Base-by-base conservation (phyloP, 1,140 invertebrate species). In the Pseudobourletiella spinata region DNA sequence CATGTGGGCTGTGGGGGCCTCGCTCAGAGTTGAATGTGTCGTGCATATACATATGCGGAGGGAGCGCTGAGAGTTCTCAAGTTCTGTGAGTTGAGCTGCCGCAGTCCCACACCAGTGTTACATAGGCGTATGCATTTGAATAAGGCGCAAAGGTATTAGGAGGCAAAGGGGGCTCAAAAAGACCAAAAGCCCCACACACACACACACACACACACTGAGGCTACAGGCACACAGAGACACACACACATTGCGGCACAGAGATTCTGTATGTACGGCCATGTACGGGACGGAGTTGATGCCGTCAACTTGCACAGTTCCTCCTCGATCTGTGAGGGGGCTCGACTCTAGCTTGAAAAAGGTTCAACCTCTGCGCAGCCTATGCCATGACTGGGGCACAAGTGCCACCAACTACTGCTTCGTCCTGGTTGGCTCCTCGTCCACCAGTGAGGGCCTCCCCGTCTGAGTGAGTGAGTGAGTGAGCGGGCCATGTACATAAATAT, bases 301-400 rank as follows among this genome's bases (percentile, higher is more conserved):
- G n/a, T n/a, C n/a, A n/a, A n/a, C n/a, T n/a, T n/a, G n/a, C n/a
- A 61, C 52, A 15, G 55, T 25, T 28, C 55, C 61, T 57, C 61
- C 60, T 62, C 28, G 46, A 63, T 39, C 25, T 26, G n/a, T n/a
- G 24, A 42, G n/a, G 59, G 48, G 59, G 57, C 42, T 58, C 56
- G 56, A 58, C 62, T 59, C 50, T 56, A 55, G 52, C 39, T 52
- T 51, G 58, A 60, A 65, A 65, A 65, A 65, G 63, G 63, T 65
- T 55, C 63, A 65, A 61, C 63, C 63, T 65, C 43, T 65, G 59
- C 58, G 58, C 63, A 65, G 63, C 63, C 58, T 57, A 48, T 61
- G 63, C 63, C 63, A 48, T 59, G 50, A 50, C 39, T 55, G 51
- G 63, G 61, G 48, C 61, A 63, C 39, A n/a, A 57, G 30, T 55